Base-by-base conservation (phyloP, 1,140 invertebrate genomes). In the Mamestra configurata region DNA sequence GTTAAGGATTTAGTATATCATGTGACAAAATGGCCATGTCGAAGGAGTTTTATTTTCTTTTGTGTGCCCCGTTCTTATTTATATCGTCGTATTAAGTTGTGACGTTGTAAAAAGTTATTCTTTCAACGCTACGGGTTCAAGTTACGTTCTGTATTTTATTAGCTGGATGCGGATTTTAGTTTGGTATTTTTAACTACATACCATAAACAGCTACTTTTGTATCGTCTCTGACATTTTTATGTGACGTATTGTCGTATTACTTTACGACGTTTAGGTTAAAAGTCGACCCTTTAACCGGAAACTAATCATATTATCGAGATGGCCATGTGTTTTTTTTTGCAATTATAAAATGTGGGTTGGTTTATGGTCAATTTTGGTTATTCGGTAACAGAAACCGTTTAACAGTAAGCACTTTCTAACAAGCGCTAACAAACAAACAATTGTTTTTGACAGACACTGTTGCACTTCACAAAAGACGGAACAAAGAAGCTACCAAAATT, bases 1-100 rank as follows among this genome's bases (percentile, higher is more conserved):
- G 37, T 24, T 49, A 70, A 70, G 66, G 64, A 49, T 46, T 70
- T 70, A 24, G 66, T 70, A 70, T 49, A 70, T 70, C 66, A 49
- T 46, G 66, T 70, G 22, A 70, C 66, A 70, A 70, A 66, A n/a
- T 66, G 35, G 40, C 15, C 40, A 5, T 70, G 66, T 49, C 40
- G 40, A 46, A 70, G 20, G 37, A 43, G 10, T 24, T 46, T 70
- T 70, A 70, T 70, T 49, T 70, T 70, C 64, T 49, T 70, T 70
- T 49, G 13, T 49, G 24, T 4, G 20, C 13, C 22, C 27, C 10
- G 4, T 68, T 22, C 22, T 61, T 61, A 49, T 70, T 70, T 70
- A 70, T 61, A 61, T 37, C 66, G 22, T 46, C 40, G 66, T 70
- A 70, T 49, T 70, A 70, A 70, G 18, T 49, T 46, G 66, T 49